These are phyloP conservation scores for Scaptomyza hsui DNA, from an alignment of 1,140 invertebrate genomes.

Conservation along the genomic window DNA sequence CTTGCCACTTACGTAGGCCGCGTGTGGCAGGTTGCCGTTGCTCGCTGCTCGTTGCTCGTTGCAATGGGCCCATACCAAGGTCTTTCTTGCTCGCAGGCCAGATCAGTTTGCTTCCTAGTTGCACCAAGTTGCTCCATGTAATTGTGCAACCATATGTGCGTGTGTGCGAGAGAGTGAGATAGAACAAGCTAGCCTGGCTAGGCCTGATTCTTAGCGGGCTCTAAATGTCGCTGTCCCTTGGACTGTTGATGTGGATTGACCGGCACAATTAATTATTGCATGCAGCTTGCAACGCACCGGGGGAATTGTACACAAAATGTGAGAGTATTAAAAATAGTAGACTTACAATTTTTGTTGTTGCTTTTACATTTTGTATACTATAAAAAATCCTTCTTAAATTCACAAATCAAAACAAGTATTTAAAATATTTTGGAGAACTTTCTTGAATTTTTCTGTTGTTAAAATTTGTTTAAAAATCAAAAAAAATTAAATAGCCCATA, in stretches of 20 bases:
- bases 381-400: too few relatives aligned
- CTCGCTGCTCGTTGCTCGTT: conserved; percentile 62
- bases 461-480: too few relatives aligned
- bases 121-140: conserved; percentile 58
- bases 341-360: too few relatives aligned
- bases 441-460: too few relatives aligned
- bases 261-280: conserved; percentile 15
- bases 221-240: conserved; percentile 75
- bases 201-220: conserved; percentile 28
- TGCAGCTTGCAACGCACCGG: conserved; percentile 8
- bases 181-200: conserved; percentile 18
- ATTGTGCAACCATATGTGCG: conserved; percentile 55
- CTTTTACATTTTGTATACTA: too few relatives aligned
- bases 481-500: too few relatives aligned
- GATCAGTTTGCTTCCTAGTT: conserved; percentile 82
- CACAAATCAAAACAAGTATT: too few relatives aligned
- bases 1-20: conserved; percentile 83
- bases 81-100: conserved; percentile 70
- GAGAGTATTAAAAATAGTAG: not conserved
- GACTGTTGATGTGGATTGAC: conserved; percentile 20
- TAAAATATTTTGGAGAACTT: too few relatives aligned
- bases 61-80: conserved; percentile 58
- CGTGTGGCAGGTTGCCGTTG: conserved; percentile 82
- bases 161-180: conserved; percentile 40
- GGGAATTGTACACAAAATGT: not conserved